Percentiles rank a stretch among this genome's conserved stretches.
phyloP scores from a whole-genome alignment of 2,113 vertebrate species.

The Gopherus flavomarginatus region DNA sequence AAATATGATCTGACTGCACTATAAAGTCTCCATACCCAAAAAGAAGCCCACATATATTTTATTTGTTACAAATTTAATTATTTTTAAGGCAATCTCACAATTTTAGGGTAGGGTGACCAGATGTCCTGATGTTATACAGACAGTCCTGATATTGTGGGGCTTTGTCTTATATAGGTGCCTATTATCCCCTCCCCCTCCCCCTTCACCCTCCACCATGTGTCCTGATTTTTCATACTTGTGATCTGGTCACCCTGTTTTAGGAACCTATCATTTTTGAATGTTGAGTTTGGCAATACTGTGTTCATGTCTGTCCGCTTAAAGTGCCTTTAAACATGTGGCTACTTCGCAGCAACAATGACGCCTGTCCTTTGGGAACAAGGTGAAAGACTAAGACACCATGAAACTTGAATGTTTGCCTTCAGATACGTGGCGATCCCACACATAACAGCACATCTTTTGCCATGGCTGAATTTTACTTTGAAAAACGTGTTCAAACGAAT shows the following conservation, averaged over 20 bases:
- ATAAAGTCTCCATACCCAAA: neutral
- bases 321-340: neutral
- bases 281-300: neutral
- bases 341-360: neutral
- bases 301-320: neutral
- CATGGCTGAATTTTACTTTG: neutral
- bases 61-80: too few relatives aligned
- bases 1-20: rapidly evolving
- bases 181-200: too few relatives aligned
- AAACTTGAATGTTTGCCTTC: neutral
- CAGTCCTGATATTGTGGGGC: too few relatives aligned
- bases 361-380: neutral
- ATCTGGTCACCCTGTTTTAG: too few relatives aligned
- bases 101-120: too few relatives aligned
- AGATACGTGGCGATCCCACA: neutral
- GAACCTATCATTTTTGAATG: neutral
- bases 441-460: neutral
- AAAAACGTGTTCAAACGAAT: neutral
- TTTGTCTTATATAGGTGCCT: too few relatives aligned
- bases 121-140: too few relatives aligned
- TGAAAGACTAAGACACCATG: neutral
- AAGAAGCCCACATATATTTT: too few relatives aligned
- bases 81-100: too few relatives aligned
- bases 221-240: too few relatives aligned
- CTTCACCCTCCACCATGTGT: too few relatives aligned